These are phyloP conservation scores for Eudyptes chrysolophus DNA, from an alignment of 2,113 vertebrate genomes.

Conservation along the genomic window DNA sequence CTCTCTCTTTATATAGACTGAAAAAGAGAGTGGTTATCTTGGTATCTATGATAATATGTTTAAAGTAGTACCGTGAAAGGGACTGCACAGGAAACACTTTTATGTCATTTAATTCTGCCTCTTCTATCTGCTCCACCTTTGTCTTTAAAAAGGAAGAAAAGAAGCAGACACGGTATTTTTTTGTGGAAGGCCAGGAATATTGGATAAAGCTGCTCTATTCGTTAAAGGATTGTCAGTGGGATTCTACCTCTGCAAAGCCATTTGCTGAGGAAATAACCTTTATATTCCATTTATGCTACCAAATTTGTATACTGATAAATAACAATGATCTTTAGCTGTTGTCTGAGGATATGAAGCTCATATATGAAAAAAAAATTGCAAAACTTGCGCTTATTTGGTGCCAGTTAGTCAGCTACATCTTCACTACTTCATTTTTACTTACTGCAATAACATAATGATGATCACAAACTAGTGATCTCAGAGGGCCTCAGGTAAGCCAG, in stretches of 20 bases:
- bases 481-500: constrained; percentile 63
- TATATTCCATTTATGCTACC: background rate
- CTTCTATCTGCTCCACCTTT: background rate
- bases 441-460: background rate
- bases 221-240: background rate
- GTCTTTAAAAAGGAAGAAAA: background rate
- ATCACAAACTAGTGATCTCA: constrained; percentile 14
- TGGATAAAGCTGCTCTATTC: background rate
- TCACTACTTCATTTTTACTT: background rate
- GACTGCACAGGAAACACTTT: background rate
- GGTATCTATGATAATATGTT: background rate
- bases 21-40: background rate
- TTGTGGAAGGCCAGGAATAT: background rate
- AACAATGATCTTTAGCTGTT: background rate
- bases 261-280: background rate
- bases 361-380: background rate
- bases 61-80: background rate
- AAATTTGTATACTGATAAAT: background rate
- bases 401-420: background rate
- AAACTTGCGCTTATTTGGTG: background rate
- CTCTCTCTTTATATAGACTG: background rate
- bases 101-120: background rate
- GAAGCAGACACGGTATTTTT: background rate
- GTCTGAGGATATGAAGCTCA: background rate
- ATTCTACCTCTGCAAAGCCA: background rate